Conservation (phyloP, 2,113 vertebrate genomes). For the Acinonyx jubatus region DNA sequence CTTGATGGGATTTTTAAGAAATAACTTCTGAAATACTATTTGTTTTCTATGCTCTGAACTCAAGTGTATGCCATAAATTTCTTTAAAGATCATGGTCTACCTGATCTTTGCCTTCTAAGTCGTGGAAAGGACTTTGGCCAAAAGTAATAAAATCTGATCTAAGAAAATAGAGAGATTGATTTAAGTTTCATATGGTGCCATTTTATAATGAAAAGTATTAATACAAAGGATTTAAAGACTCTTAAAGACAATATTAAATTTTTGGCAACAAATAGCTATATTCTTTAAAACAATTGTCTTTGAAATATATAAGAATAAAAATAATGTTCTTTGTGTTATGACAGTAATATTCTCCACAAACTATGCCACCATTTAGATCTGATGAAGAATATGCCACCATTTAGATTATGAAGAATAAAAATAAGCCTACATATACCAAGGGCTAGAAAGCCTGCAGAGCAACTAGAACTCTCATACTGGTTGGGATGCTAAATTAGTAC, state of each 20-base stretch:
- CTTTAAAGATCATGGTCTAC: slow-evolving; percentile 55
- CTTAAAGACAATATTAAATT: slow-evolving; percentile 11
- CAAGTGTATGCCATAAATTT: slow-evolving; percentile 50
- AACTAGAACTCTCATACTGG: background rate
- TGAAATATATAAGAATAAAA: background rate
- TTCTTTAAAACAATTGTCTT: background rate
- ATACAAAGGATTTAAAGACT: slow-evolving; percentile 24
- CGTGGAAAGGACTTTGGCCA: slow-evolving; percentile 34
- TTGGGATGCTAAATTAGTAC: background rate
- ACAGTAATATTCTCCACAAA: background rate
- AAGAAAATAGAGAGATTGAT: slow-evolving; percentile 64
- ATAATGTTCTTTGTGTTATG: background rate
- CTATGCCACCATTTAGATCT: background rate
- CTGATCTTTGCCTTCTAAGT: slow-evolving; percentile 62
- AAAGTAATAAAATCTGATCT: slow-evolving; percentile 67
- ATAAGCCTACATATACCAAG: background rate
- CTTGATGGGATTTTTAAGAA: slow-evolving; percentile 63
- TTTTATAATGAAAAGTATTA: slow-evolving; percentile 50
- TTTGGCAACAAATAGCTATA: background rate
- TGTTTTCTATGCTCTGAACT: slow-evolving; percentile 64
- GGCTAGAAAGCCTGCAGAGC: background rate
- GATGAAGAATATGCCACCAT: background rate
- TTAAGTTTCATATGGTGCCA: slow-evolving; percentile 11
- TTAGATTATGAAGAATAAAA: background rate
- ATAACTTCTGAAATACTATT: slow-evolving; percentile 67